phyloP scores from a whole-genome alignment of 2,888 invertebrate genomes.

The Andricus curvator region DNA sequence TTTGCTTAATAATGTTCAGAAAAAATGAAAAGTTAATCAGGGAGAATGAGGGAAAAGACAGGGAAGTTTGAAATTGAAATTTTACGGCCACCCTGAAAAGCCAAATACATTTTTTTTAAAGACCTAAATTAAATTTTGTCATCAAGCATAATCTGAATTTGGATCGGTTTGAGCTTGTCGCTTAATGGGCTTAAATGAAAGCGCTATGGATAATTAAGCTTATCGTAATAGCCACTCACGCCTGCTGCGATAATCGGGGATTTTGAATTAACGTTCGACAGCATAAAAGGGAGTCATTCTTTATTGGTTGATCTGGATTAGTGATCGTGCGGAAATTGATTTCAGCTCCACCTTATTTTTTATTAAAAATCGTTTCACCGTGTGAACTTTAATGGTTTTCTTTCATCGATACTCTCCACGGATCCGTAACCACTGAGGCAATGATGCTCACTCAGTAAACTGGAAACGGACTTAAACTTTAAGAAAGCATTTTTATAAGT shows the following conservation, averaged over 20 bases:
- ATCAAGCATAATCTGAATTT: not conserved
- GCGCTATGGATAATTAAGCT: conserved; percentile 30
- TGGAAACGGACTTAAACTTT: conserved; percentile 14
- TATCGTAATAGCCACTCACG: conserved; percentile 31
- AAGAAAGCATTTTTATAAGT: conserved; percentile 23
- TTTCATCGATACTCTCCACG: conserved; percentile 1
- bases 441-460: not conserved
- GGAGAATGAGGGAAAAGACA: too few species aligned
- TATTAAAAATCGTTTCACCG: too few species aligned
- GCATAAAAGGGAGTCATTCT: not conserved
- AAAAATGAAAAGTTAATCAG: too few species aligned
- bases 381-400: not conserved
- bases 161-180: not conserved
- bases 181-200: conserved; percentile 18
- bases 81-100: too few species aligned
- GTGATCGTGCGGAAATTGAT: conserved; percentile 14
- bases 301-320: not conserved
- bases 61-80: too few species aligned
- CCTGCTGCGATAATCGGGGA: conserved; percentile 17
- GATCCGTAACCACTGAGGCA: not conserved
- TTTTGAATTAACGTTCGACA: conserved; percentile 31
- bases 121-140: too few species aligned
- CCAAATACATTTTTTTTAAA: too few species aligned
- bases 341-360: not conserved
- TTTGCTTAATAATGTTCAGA: too few species aligned